Conservation (phyloP, 2,888 invertebrate species). For the Pollenia griseotomentosa region DNA sequence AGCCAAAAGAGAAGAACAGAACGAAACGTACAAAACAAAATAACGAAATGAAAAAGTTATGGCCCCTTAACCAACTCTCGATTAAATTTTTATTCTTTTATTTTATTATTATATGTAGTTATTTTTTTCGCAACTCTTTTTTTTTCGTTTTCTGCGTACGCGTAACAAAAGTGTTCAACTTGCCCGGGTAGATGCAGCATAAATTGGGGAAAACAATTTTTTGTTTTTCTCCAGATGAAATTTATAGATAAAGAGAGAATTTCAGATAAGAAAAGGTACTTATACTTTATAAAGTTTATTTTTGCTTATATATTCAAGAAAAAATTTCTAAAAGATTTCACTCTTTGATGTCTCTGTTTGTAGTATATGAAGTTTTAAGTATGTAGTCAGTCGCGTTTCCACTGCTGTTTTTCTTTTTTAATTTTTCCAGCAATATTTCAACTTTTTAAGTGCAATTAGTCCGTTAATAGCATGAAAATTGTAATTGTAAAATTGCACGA, state of each 20-base stretch:
- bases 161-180: conserved; percentile 22
- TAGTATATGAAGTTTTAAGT: conserved; percentile 9
- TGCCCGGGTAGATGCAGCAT: neutral
- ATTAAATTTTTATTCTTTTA: conserved; percentile 35
- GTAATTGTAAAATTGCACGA: conserved; percentile 75
- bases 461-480: conserved; percentile 74
- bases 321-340: neutral
- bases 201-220: neutral
- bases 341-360: conserved; percentile 9
- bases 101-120: conserved; percentile 29
- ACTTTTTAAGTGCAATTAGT: conserved; percentile 75
- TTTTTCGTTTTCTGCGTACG: neutral
- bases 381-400: conserved; percentile 15
- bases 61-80: conserved; percentile 7
- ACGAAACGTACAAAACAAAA: conserved; percentile 53
- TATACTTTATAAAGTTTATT: neutral
- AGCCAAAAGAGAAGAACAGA: conserved; percentile 58
- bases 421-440: conserved; percentile 65
- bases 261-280: neutral
- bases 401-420: conserved; percentile 41
- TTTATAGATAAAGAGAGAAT: neutral
- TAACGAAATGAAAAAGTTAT: conserved; percentile 40
- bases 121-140: conserved; percentile 8
- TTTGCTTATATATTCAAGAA: neutral
- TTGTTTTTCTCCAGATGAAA: conserved; percentile 21